Percentiles rank a stretch among this genome's conserved stretches.
phyloP scores from a whole-genome alignment of 2,797 vertebrate species.

The Eulemur albifrons region DNA sequence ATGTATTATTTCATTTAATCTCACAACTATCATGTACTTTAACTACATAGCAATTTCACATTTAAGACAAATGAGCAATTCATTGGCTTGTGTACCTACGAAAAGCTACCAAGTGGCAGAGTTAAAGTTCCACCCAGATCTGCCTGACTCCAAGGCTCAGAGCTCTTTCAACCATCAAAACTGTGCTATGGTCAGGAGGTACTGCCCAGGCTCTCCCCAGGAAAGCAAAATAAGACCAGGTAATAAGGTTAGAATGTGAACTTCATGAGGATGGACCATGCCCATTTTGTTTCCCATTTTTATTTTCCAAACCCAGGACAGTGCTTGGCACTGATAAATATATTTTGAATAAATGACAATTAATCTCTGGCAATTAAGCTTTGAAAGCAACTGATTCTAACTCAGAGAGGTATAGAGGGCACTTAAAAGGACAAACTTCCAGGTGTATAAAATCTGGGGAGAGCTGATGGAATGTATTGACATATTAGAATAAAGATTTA shows the following conservation, averaged over 20 bases:
- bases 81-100: not conserved
- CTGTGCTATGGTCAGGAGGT: not conserved
- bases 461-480: not conserved
- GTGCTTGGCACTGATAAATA: not conserved
- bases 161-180: not conserved
- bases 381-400: not conserved
- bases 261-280: not conserved
- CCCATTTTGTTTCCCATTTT: not conserved
- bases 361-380: not conserved
- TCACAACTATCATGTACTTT: not conserved
- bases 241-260: not conserved
- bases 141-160: not conserved
- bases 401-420: not conserved
- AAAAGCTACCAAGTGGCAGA: not conserved
- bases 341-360: not conserved
- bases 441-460: not conserved
- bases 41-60: not conserved
- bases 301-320: not conserved
- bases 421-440: not conserved
- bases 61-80: not conserved
- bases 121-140: not conserved
- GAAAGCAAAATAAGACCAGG: not conserved
- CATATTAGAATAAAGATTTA: not conserved
- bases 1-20: not conserved
- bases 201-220: not conserved